Conservation (phyloP, 2,113 vertebrate genomes). For the Bothrops jararaca region DNA sequence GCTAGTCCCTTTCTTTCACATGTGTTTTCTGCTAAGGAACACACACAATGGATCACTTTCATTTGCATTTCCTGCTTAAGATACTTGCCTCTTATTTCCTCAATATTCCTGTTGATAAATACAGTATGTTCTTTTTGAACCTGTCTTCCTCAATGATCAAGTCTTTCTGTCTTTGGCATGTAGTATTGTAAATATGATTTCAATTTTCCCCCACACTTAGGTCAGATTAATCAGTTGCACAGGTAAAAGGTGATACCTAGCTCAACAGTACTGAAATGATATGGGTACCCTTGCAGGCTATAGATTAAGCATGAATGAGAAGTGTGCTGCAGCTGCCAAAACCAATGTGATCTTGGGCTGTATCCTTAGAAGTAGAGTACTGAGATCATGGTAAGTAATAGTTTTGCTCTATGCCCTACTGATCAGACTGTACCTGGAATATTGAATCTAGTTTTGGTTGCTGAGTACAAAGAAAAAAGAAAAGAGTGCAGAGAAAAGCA, state of each 20-base stretch:
- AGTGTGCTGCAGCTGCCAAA: background rate
- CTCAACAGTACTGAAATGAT: background rate
- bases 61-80: background rate
- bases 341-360: background rate
- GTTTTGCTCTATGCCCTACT: background rate
- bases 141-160: background rate
- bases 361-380: background rate
- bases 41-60: accelerated
- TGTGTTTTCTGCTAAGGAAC: background rate
- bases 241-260: background rate
- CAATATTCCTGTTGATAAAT: background rate
- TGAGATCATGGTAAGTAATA: background rate
- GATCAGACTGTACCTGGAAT: background rate
- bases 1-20: background rate
- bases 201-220: background rate
- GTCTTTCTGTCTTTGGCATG: slow-evolving; percentile 7
- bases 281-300: background rate
- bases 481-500: background rate
- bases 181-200: slow-evolving; percentile 12
- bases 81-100: background rate
- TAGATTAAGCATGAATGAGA: background rate
- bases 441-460: background rate
- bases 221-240: background rate
- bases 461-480: background rate
- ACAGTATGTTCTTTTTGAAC: background rate